These are phyloP conservation scores for Oxyteleia sp. DNA, from an alignment of 2,888 invertebrate species.

Conservation along the genomic window DNA sequence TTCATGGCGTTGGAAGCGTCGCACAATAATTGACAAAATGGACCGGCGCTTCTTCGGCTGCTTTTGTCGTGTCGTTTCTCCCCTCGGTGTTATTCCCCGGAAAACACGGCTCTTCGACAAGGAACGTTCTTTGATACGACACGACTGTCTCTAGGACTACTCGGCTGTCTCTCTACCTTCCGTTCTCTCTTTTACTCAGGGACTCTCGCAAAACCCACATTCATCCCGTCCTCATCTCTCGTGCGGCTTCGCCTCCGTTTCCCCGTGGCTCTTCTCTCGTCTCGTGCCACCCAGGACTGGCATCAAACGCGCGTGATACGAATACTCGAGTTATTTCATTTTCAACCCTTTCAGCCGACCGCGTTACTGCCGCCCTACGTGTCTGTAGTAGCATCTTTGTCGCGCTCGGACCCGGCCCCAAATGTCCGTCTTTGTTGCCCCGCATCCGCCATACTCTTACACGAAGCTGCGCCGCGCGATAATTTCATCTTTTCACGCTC, in stretches of 20 bases:
- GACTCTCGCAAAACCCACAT: slow-evolving; percentile 76
- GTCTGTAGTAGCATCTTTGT: slow-evolving; percentile 32
- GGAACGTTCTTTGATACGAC: slow-evolving; percentile 79
- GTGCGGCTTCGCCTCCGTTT: slow-evolving; percentile 42
- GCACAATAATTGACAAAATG: slow-evolving; percentile 58
- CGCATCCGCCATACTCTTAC: slow-evolving; percentile 41
- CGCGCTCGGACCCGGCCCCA: slow-evolving; percentile 29
- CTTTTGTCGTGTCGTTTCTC: slow-evolving; percentile 72
- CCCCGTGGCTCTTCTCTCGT: slow-evolving; percentile 49
- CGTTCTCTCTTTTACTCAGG: slow-evolving; percentile 42
- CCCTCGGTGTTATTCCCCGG: slow-evolving; percentile 71
- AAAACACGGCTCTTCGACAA: slow-evolving; percentile 65
- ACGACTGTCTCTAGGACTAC: slow-evolving; percentile 72
- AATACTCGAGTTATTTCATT: slow-evolving; percentile 83
- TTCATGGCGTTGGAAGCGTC: slow-evolving; percentile 25
- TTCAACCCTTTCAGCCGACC: slow-evolving; percentile 81
- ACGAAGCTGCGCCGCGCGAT: slow-evolving; percentile 70
- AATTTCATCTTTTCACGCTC: slow-evolving; percentile 79
- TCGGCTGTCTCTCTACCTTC: slow-evolving; percentile 29
- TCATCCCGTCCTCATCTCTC: slow-evolving; percentile 69
- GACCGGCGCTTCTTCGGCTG: slow-evolving; percentile 36
- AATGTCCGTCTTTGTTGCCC: slow-evolving; percentile 57
- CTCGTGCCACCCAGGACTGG: slow-evolving; percentile 72
- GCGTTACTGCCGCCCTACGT: slow-evolving; percentile 67
- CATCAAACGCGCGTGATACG: slow-evolving; percentile 80